These are phyloP conservation scores for Anniella stebbinsi DNA, from an alignment of 2,797 vertebrate genomes.

Conservation along the genomic window DNA sequence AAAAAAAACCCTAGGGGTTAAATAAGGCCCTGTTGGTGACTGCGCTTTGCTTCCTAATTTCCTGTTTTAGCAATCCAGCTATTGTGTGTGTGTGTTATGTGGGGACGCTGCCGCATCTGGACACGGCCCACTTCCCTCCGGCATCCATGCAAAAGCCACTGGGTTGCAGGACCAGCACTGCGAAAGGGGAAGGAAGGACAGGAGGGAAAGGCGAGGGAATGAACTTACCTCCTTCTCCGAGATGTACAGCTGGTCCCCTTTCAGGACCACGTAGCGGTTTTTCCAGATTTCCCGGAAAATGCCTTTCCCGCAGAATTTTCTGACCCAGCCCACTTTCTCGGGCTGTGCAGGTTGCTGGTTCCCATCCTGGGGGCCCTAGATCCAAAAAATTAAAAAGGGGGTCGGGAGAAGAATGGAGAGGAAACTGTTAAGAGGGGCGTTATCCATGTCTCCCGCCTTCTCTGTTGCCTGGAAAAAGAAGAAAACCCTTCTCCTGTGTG, in stretches of 20 bases:
- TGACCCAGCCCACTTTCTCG: conserved; percentile 95
- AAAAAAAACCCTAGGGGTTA: not conserved
- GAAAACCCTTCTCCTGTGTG: too few relatives aligned
- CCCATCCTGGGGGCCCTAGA: conserved; percentile 85
- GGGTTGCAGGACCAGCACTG: not conserved
- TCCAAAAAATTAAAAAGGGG: not conserved
- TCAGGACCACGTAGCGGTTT: conserved; percentile 91
- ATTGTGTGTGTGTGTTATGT: not conserved
- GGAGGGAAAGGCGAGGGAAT: not conserved
- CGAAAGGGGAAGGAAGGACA: not conserved
- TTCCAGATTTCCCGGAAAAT: conserved; percentile 98
- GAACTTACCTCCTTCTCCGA: conserved; percentile 93
- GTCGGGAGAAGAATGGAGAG: not conserved
- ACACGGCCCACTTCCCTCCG: not conserved
- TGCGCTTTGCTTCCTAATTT: not conserved
- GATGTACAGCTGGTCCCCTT: conserved; percentile 92
- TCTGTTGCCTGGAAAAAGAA: too few relatives aligned
- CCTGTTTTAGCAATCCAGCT: not conserved
- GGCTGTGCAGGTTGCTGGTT: conserved; percentile 80
- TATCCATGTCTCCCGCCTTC: not conserved
- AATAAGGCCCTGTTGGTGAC: not conserved
- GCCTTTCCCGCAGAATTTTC: conserved; percentile 94
- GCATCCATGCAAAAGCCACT: not conserved
- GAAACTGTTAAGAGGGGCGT: not conserved
- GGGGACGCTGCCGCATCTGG: not conserved